phyloP scores from a whole-genome alignment of 1,140 invertebrate genomes.

The Penaeus chinensis region DNA sequence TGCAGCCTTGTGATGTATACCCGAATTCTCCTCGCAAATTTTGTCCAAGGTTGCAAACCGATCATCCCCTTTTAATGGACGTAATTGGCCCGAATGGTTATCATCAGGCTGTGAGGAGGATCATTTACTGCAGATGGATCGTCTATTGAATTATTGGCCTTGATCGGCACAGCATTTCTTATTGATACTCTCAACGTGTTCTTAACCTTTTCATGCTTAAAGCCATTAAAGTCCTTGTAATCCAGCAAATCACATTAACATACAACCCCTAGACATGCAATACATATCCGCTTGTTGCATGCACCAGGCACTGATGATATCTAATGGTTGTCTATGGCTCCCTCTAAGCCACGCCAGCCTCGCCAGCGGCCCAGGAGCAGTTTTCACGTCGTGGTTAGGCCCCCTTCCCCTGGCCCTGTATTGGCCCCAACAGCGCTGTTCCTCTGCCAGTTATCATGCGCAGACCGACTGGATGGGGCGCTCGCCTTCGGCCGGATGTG shows the following conservation, averaged over 20 bases:
- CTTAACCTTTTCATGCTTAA: slow-evolving; percentile 15
- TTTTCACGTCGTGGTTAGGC: slow-evolving; percentile 47
- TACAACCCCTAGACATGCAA: slow-evolving; percentile 34
- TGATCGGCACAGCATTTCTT: not conserved
- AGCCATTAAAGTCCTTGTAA: slow-evolving; percentile 25
- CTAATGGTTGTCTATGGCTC: slow-evolving; percentile 38
- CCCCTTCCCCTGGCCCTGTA: slow-evolving; percentile 15
- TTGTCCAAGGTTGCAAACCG: slow-evolving; percentile 24
- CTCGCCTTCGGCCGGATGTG: slow-evolving; percentile 42
- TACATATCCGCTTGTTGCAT: not conserved
- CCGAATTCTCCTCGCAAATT: slow-evolving; percentile 21
- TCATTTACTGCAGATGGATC: slow-evolving; percentile 30
- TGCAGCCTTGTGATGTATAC: not conserved
- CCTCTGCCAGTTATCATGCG: slow-evolving; percentile 49
- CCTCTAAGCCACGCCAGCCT: slow-evolving; percentile 5
- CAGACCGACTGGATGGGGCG: slow-evolving; percentile 1
- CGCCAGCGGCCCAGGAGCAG: slow-evolving; percentile 1
- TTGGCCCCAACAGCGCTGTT: slow-evolving; percentile 49
- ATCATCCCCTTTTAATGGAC: slow-evolving; percentile 41
- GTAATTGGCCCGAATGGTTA: slow-evolving; percentile 31
- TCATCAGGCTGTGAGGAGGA: slow-evolving; percentile 26
- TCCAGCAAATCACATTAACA: slow-evolving; percentile 35
- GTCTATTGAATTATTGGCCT: slow-evolving; percentile 31
- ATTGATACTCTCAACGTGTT: slow-evolving; percentile 8
- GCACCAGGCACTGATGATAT: not conserved